Percentiles rank a stretch among this genome's conserved stretches.
Evolutionary conservation across 2,113 vertebrate species (phyloP).

Genomic region (Colistium nudipinnis): DNA sequence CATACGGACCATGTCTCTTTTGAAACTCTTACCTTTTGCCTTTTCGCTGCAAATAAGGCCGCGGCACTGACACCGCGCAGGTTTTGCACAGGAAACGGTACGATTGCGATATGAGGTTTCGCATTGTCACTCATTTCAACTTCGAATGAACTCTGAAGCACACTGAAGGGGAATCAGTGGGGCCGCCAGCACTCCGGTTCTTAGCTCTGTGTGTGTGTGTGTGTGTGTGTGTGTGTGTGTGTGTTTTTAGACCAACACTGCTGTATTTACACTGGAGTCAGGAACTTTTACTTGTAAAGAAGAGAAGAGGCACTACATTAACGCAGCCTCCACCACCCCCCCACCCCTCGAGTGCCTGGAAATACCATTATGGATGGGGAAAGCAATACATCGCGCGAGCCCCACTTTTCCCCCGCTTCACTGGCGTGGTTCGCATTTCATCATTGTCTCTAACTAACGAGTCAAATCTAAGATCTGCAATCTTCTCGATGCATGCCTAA

Average conservation of each 20-base stretch:
- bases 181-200: too few relatives aligned
- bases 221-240: too few relatives aligned
- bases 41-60: too few relatives aligned
- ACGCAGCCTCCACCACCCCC: neutral
- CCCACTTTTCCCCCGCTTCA: constrained; percentile 3
- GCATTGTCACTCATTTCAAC: neutral
- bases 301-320: neutral
- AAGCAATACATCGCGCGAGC: neutral
- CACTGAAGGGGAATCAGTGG: neutral
- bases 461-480: too few relatives aligned
- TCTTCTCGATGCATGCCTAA: too few relatives aligned
- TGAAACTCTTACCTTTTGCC: too few relatives aligned
- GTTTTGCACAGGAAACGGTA: neutral
- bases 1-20: neutral
- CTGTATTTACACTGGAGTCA: neutral
- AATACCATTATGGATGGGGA: neutral
- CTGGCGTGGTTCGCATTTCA: too few relatives aligned
- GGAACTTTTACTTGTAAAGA: neutral
- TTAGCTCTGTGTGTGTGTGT: too few relatives aligned
- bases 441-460: too few relatives aligned
- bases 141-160: neutral
- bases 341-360: neutral
- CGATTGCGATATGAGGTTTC: neutral
- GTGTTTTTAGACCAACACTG: neutral
- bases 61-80: too few relatives aligned